Conservation (phyloP, 92 coral and sea anemone genomes). For the Heteractis magnifica region DNA sequence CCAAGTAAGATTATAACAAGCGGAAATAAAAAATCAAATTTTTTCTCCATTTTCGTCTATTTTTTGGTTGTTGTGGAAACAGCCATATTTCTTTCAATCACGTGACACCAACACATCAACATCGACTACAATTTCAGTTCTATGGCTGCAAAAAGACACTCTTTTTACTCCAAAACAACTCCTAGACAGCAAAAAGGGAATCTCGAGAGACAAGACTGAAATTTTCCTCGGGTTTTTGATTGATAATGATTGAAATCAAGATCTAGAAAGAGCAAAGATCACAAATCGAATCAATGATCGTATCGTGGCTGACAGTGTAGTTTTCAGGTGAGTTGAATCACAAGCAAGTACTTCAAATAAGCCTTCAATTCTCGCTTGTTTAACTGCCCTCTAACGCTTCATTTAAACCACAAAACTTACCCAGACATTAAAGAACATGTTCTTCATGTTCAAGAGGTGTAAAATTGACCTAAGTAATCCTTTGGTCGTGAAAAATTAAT, state of each 20-base stretch:
- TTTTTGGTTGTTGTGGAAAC: constrained; percentile 26
- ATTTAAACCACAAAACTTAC: not conserved
- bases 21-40: not conserved
- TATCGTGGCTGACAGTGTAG: not conserved
- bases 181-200: not conserved
- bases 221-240: not conserved
- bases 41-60: constrained; percentile 1
- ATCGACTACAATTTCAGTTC: not conserved
- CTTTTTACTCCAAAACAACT: not conserved
- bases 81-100: constrained; percentile 21
- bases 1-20: not conserved
- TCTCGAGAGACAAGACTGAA: not conserved
- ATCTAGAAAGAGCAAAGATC: not conserved
- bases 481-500: not conserved
- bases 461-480: not conserved
- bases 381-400: not conserved
- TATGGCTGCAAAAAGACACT: not conserved
- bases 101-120: constrained; percentile 27
- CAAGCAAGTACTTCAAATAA: not conserved
- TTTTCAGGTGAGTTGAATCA: not conserved
- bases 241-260: not conserved
- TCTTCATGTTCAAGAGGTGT: not conserved
- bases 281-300: not conserved
- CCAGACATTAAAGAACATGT: not conserved
- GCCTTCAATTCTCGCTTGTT: not conserved